Evolutionary conservation across 2,797 vertebrate genomes (phyloP).

Genomic region (Cercopithecus mitis): DNA sequence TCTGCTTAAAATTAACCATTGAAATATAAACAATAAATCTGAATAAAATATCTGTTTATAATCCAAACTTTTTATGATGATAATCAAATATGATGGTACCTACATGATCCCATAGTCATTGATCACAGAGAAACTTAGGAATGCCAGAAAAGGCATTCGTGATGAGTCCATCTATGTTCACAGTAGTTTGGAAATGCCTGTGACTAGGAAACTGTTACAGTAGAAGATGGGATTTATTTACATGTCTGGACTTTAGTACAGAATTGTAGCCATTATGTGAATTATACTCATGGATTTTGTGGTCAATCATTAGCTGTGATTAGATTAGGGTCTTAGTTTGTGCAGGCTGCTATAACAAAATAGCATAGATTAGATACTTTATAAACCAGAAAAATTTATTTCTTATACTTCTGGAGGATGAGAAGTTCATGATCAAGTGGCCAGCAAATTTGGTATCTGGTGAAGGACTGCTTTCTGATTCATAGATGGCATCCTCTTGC

Average conservation of each 20-base stretch:
- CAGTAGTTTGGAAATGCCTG: neutral
- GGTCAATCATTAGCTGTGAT: neutral
- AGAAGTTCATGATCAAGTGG: neutral
- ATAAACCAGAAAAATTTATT: neutral
- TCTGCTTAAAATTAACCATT: neutral
- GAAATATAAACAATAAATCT: conserved; percentile 8
- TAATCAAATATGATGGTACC: neutral
- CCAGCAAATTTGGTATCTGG: neutral
- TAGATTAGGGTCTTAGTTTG: neutral
- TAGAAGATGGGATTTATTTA: neutral
- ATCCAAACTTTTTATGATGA: neutral
- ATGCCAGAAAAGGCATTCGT: neutral
- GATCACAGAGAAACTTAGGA: neutral
- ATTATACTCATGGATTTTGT: neutral
- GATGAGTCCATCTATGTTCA: neutral
- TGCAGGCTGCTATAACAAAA: neutral
- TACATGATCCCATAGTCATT: neutral
- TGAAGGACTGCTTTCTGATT: neutral
- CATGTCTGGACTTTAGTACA: neutral
- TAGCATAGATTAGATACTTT: neutral
- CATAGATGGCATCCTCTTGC: neutral
- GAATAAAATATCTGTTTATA: neutral
- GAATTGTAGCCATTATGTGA: neutral
- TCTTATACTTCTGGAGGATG: neutral
- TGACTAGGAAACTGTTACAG: neutral